Evolutionary conservation across 2,797 vertebrate species (phyloP).

Genomic region (Caiman crocodilus): DNA sequence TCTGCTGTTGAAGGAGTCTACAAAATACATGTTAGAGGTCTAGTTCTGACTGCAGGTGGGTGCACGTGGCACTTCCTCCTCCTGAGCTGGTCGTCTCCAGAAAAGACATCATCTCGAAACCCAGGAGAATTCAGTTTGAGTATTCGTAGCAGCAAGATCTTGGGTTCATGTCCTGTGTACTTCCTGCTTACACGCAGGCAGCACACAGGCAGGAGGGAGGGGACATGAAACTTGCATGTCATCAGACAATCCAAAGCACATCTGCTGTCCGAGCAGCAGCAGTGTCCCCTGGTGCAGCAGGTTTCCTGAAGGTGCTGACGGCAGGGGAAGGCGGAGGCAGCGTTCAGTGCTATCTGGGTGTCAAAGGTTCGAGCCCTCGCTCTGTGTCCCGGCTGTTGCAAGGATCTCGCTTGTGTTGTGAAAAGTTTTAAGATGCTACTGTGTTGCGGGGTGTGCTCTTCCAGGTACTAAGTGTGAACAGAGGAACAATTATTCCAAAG

Average conservation of each 20-base stretch:
- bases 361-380: not conserved
- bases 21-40: accelerated
- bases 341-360: not conserved
- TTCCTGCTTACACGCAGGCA: not conserved
- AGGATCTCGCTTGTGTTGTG: not conserved
- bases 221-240: not conserved
- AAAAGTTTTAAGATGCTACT: not conserved
- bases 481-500: accelerated
- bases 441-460: not conserved
- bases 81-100: not conserved
- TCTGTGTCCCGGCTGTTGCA: not conserved
- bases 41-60: not conserved
- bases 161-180: not conserved
- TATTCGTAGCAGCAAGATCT: not conserved
- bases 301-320: not conserved
- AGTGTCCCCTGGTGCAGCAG: not conserved
- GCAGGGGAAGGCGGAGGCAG: too few species aligned
- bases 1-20: not conserved
- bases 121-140: not conserved
- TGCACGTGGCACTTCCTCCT: accelerated
- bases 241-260: not conserved
- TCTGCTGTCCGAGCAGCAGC: not conserved
- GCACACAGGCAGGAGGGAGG: not conserved
- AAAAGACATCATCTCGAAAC: not conserved
- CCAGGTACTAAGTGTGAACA: not conserved